phyloP scores from a whole-genome alignment of 2,888 invertebrate species.

The Parnassius orleans region DNA sequence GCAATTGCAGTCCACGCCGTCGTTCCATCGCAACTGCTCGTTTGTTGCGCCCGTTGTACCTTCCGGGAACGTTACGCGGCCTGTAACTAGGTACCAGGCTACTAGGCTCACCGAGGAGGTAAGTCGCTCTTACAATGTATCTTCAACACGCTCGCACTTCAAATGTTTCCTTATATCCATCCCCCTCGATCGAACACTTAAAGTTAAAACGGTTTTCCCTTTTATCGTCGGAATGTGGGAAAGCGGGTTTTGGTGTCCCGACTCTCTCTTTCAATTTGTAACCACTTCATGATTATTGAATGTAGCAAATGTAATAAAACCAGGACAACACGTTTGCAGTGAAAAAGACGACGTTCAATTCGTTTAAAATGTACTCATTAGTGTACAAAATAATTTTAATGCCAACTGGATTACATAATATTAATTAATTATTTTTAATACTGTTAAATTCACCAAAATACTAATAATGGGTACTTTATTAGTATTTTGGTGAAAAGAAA shows the following conservation, averaged over 20 bases:
- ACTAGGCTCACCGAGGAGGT: conserved; percentile 64
- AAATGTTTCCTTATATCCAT: conserved; percentile 43
- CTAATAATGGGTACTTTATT: no score
- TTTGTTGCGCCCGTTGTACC: conserved; percentile 50
- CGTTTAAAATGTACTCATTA: no score
- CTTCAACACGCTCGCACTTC: conserved; percentile 53
- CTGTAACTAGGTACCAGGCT: conserved; percentile 77
- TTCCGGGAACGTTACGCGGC: conserved; percentile 63
- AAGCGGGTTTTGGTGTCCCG: conserved; percentile 72
- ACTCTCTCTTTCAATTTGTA: conserved; percentile 79
- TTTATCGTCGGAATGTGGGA: conserved; percentile 77
- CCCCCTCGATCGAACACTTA: conserved; percentile 46
- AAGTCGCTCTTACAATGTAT: conserved; percentile 65
- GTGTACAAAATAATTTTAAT: no score
- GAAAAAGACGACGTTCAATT: not conserved
- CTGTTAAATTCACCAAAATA: no score
- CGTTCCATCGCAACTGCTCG: conserved; percentile 61
- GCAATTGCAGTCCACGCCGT: conserved; percentile 66
- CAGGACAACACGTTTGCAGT: not conserved
- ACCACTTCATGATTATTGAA: conserved; percentile 56
- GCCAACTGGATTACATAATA: no score
- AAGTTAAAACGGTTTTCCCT: conserved; percentile 69
- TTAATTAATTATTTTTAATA: no score
- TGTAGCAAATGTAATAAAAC: conserved; percentile 26
- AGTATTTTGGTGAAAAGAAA: no score